Conservation (phyloP, 2,113 vertebrate genomes). For the Elachura formosa region DNA sequence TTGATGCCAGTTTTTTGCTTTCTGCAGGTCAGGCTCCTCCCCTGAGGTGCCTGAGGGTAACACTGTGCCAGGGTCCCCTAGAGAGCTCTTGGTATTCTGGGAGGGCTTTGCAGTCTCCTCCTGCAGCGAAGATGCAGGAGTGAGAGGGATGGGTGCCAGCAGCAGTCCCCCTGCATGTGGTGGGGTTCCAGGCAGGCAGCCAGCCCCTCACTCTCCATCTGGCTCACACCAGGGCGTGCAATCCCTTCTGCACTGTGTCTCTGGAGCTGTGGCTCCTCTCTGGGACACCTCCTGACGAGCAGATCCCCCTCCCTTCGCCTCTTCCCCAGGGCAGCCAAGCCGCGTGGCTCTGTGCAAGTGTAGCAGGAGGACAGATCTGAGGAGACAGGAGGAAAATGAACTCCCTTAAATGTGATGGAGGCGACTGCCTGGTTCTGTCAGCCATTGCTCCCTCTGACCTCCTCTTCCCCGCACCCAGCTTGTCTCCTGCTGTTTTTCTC, state of each 20-base stretch:
- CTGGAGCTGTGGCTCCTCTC: neutral
- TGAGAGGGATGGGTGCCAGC: neutral
- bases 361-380: constrained; percentile 40
- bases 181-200: neutral
- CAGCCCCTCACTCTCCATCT: neutral
- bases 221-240: neutral
- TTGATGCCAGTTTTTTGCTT: neutral
- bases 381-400: constrained; percentile 56
- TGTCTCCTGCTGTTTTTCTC: constrained; percentile 20
- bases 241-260: neutral
- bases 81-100: neutral
- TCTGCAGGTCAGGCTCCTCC: neutral
- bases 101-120: neutral
- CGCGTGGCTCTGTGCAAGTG: neutral
- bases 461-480: neutral
- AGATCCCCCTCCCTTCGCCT: neutral
- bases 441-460: neutral
- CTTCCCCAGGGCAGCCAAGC: neutral
- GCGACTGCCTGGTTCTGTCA: constrained; percentile 4
- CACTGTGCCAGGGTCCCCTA: neutral
- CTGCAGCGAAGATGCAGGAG: neutral
- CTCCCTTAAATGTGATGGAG: constrained; percentile 46
- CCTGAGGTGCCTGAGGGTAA: neutral
- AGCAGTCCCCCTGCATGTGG: fast-evolving
- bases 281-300: neutral